Conservation (phyloP, 2,888 invertebrate species). For the Caenorhabditis panamensis region DNA sequence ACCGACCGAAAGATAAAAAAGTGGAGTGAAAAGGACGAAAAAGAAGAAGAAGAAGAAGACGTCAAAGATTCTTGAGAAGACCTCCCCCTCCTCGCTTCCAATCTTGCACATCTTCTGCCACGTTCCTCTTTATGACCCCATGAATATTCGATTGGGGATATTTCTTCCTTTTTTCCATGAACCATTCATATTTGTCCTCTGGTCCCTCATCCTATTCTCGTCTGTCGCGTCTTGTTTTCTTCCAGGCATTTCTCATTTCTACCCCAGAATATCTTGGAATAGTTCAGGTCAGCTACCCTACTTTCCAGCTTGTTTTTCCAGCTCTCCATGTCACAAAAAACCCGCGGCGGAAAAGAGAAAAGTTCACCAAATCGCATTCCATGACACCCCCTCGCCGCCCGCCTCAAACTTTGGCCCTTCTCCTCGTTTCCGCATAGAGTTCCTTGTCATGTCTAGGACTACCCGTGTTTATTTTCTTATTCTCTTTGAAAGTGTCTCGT, state of each 20-base stretch:
- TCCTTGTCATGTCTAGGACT: not conserved
- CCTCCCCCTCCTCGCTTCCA: not conserved
- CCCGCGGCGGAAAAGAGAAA: not conserved
- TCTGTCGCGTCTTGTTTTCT: too few species aligned
- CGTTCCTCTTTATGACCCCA: slow-evolving; percentile 39
- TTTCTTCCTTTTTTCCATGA: slow-evolving; percentile 6
- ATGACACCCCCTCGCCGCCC: not conserved
- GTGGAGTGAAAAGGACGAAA: not conserved
- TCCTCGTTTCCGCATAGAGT: slow-evolving; percentile 16
- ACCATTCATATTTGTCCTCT: too few species aligned
- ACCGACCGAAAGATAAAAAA: too few species aligned
- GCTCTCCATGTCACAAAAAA: too few species aligned
- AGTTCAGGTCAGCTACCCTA: too few species aligned
- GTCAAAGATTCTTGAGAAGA: not conserved
- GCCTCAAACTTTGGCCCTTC: slow-evolving; percentile 15
- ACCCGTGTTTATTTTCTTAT: too few species aligned
- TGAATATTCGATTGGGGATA: slow-evolving; percentile 32
- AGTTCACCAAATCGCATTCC: slow-evolving; percentile 14
- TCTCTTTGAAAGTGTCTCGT: not conserved
- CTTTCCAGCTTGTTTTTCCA: too few species aligned
- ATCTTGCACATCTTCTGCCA: slow-evolving; percentile 10
- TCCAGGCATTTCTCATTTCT: too few species aligned
- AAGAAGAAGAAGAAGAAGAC: not conserved
- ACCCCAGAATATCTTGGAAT: too few species aligned
- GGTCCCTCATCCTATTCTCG: not conserved